A percentile compares a stretch with the other conserved stretches of the same genome.
Conservation (phyloP, 2,797 vertebrate species). For the Gila robusta region DNA sequence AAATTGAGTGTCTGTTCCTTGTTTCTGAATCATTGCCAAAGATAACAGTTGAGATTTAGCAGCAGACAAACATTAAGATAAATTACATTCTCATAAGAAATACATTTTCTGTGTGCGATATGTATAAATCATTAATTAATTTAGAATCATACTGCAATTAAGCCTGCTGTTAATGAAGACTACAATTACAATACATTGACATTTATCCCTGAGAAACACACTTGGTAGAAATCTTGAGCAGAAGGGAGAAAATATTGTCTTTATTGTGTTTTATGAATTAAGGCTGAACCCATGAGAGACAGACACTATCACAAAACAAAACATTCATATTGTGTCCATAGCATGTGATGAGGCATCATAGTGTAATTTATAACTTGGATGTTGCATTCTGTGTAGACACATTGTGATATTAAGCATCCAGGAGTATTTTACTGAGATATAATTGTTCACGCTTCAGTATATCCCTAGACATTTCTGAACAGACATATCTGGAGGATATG, state of each 20-base stretch:
- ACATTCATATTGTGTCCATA: slow-evolving; percentile 3
- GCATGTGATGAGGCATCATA: slow-evolving; percentile 16
- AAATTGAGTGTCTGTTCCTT: neutral
- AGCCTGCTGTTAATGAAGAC: neutral
- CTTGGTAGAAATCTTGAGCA: neutral
- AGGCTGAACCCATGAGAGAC: neutral
- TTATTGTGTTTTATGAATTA: slow-evolving; percentile 3
- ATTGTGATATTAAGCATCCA: neutral
- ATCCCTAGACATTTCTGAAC: neutral
- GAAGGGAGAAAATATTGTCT: neutral
- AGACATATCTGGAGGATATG: neutral
- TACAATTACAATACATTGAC: neutral
- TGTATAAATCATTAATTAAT: neutral
- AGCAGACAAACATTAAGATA: neutral
- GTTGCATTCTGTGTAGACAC: slow-evolving; percentile 1
- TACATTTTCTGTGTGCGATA: slow-evolving; percentile 8
- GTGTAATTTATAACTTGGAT: slow-evolving; percentile 24
- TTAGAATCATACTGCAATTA: neutral
- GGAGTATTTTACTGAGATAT: neutral
- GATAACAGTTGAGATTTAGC: slow-evolving; percentile 10
- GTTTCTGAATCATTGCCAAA: slow-evolving; percentile 24
- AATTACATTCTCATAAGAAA: slow-evolving; percentile 29
- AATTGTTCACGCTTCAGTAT: slow-evolving; percentile 18
- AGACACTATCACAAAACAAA: neutral
- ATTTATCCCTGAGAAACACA: neutral